A percentile compares a stretch with the other conserved stretches of the same genome.
phyloP scores from a whole-genome alignment of 2,888 invertebrate genomes.

The Ormyrus rosae region DNA sequence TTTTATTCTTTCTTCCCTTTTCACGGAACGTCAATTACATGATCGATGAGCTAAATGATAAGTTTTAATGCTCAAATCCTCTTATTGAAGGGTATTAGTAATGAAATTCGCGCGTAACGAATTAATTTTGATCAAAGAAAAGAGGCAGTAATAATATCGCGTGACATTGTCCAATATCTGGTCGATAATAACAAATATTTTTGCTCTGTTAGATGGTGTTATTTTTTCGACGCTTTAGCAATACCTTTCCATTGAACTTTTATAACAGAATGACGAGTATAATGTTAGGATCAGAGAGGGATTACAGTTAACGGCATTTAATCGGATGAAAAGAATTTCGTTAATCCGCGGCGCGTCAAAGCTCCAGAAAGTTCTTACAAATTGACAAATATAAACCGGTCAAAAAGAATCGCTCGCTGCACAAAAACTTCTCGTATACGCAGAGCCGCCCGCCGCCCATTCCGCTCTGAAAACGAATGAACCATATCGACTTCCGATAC shows the following conservation, averaged over 20 bases:
- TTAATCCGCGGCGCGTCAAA: too few relatives aligned
- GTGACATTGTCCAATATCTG: too few relatives aligned
- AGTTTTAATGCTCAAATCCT: not conserved
- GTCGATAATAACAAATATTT: too few relatives aligned
- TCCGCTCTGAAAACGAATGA: conserved; percentile 1
- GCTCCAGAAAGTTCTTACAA: not conserved
- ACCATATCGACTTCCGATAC: conserved; percentile 42
- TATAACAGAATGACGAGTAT: too few relatives aligned
- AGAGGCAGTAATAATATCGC: too few relatives aligned
- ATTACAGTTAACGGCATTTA: too few relatives aligned
- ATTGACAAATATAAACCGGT: not conserved
- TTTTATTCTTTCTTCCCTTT: not conserved
- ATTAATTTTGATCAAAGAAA: not conserved
- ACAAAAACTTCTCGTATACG: conserved; percentile 16
- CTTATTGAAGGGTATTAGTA: not conserved
- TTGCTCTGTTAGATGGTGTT: too few relatives aligned
- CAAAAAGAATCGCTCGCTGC: not conserved
- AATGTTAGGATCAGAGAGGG: too few relatives aligned
- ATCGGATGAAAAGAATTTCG: too few relatives aligned
- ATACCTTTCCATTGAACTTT: too few relatives aligned
- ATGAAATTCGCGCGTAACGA: conserved; percentile 7
- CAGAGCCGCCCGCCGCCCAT: not conserved
- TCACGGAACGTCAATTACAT: conserved; percentile 30
- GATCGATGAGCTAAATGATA: conserved; percentile 46
- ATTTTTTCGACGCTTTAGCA: conserved; percentile 2